Conservation (phyloP, 2,888 invertebrate genomes). For the Drosophila flavopinicola region DNA sequence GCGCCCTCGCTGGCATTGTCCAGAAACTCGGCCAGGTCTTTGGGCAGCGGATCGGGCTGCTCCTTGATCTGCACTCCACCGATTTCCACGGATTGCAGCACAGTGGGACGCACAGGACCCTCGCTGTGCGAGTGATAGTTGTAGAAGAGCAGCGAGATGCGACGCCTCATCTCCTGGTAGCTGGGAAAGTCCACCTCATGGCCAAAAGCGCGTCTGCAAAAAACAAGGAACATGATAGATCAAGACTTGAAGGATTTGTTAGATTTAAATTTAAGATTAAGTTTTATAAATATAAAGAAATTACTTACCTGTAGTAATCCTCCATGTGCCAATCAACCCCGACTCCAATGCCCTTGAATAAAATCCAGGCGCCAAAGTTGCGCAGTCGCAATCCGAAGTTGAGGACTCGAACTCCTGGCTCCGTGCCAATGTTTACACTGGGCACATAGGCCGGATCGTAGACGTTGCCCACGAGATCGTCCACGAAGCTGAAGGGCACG, state of each 20-base stretch:
- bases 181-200: conserved; percentile 54
- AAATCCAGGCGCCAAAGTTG: conserved; percentile 22
- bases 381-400: conserved; percentile 49
- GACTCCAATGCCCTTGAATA: conserved; percentile 4
- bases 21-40: conserved; percentile 67
- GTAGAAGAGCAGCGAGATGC: conserved; percentile 73
- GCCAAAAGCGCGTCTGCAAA: conserved; percentile 42
- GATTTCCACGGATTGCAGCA: conserved; percentile 79
- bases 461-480: conserved; percentile 72
- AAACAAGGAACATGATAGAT: no score
- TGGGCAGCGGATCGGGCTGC: conserved; percentile 76
- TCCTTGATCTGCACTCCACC: conserved; percentile 82
- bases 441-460: conserved; percentile 73
- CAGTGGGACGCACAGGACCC: conserved; percentile 75
- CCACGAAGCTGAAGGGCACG: conserved; percentile 53
- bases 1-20: conserved; percentile 79
- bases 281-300: no score
- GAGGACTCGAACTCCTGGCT: conserved; percentile 10
- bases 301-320: conserved; percentile 39
- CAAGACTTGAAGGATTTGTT: no score
- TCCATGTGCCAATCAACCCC: conserved; percentile 31
- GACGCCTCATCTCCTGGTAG: conserved; percentile 62
- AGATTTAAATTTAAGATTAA: no score
- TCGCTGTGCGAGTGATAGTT: conserved; percentile 78
- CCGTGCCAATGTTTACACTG: conserved; percentile 5